These are phyloP conservation scores for Cheilosia variabilis DNA, from an alignment of 2,888 invertebrate species.

Conservation along the genomic window DNA sequence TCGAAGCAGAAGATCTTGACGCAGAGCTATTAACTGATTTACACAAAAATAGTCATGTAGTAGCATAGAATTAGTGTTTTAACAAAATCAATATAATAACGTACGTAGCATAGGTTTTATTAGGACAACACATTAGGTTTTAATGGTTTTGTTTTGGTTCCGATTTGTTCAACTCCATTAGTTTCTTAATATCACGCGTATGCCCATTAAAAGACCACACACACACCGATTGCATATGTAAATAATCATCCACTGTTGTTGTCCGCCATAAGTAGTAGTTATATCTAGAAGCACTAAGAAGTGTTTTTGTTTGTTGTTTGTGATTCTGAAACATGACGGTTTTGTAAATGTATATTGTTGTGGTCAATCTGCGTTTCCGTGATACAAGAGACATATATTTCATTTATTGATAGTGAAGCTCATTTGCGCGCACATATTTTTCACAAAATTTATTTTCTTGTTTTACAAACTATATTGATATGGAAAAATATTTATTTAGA, in stretches of 20 bases:
- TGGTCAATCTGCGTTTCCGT: conserved; percentile 5
- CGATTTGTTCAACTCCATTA: neutral
- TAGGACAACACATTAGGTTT: conserved; percentile 66
- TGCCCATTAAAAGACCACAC: neutral
- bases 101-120: conserved; percentile 51
- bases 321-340: conserved; percentile 44
- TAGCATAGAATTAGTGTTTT: conserved; percentile 80
- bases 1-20: conserved; percentile 82
- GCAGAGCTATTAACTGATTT: conserved; percentile 83
- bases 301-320: conserved; percentile 9
- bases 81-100: conserved; percentile 44
- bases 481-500: conserved; percentile 44
- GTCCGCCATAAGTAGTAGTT: conserved; percentile 37
- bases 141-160: conserved; percentile 27
- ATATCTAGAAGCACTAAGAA: neutral
- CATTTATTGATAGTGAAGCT: conserved; percentile 15
- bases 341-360: neutral
- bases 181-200: conserved; percentile 15
- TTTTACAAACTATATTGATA: conserved; percentile 6
- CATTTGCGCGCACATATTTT: conserved; percentile 35
- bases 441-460: neutral
- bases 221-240: conserved; percentile 45
- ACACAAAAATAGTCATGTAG: conserved; percentile 83
- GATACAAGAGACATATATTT: conserved; percentile 4
- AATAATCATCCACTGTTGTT: conserved; percentile 58